Conservation (phyloP, 2,888 invertebrate genomes). For the Brenthis ino region DNA sequence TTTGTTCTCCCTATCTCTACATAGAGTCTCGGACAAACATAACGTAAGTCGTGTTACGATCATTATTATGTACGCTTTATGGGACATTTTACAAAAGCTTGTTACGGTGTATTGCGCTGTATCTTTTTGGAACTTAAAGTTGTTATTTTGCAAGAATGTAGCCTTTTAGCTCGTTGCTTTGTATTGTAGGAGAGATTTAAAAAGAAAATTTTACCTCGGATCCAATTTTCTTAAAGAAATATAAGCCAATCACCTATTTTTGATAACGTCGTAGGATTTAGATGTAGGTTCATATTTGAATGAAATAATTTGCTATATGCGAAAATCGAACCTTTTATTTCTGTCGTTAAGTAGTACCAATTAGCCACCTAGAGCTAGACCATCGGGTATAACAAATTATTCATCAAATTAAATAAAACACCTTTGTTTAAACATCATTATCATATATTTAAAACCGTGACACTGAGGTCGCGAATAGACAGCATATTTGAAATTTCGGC, state of each 20-base stretch:
- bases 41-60: slow-evolving; percentile 33
- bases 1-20: slow-evolving; percentile 46
- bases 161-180: slow-evolving; percentile 23
- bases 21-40: slow-evolving; percentile 22
- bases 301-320: too few species aligned
- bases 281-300: too few species aligned
- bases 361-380: too few species aligned
- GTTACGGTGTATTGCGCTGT: slow-evolving; percentile 35
- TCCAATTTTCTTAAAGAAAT: slow-evolving; percentile 2
- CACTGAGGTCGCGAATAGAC: slow-evolving; percentile 15
- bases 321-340: too few species aligned
- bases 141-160: slow-evolving; percentile 14
- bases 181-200: slow-evolving; percentile 5
- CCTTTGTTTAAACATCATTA: slow-evolving; percentile 1
- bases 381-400: too few species aligned
- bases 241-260: not conserved
- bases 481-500: slow-evolving; percentile 20
- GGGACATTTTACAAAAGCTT: slow-evolving; percentile 39
- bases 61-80: slow-evolving; percentile 40
- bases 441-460: slow-evolving; percentile 15
- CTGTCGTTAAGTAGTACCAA: too few species aligned
- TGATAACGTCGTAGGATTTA: not conserved
- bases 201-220: slow-evolving; percentile 8
- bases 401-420: too few species aligned
- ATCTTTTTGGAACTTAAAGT: slow-evolving; percentile 27